Percentiles rank a stretch among this genome's conserved stretches.
Evolutionary conservation across 2,113 vertebrate species (phyloP).

Genomic region (Sander lucioperca): DNA sequence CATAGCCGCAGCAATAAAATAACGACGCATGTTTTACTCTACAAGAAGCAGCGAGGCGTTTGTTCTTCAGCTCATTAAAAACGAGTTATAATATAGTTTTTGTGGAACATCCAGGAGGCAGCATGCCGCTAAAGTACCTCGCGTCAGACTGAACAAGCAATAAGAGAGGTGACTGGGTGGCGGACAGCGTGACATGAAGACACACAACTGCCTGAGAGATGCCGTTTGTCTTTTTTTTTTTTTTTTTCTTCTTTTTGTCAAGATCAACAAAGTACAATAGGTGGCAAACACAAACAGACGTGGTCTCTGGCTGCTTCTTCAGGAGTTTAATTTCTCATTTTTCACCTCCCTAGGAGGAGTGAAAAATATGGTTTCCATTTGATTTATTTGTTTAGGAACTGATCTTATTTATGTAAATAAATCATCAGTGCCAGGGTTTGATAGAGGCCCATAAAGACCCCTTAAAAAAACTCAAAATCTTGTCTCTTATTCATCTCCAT

Average conservation of each 20-base stretch:
- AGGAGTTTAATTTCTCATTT: background rate
- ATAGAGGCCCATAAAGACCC: background rate
- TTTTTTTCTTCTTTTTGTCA: background rate
- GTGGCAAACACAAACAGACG: slow-evolving; percentile 49
- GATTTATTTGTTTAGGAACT: background rate
- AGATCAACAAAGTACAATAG: slow-evolving; percentile 49
- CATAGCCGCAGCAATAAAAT: slow-evolving; percentile 66
- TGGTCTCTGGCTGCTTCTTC: slow-evolving; percentile 3
- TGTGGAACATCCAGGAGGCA: slow-evolving; percentile 66
- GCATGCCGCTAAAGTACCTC: slow-evolving; percentile 72
- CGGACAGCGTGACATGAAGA: background rate
- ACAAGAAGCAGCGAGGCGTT: slow-evolving; percentile 65
- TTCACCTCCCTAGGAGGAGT: background rate
- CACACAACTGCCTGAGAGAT: slow-evolving; percentile 38
- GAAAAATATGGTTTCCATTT: slow-evolving; percentile 18
- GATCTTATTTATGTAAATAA: background rate
- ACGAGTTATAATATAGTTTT: slow-evolving; percentile 60
- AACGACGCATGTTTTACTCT: slow-evolving; percentile 50
- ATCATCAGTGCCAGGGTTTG: slow-evolving; percentile 29
- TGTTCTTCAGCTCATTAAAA: slow-evolving; percentile 73
- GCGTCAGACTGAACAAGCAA: slow-evolving; percentile 40
- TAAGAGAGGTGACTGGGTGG: slow-evolving; percentile 19
- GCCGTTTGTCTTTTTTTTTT: slow-evolving; percentile 21
- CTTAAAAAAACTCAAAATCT: background rate
- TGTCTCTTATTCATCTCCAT: slow-evolving; percentile 37